These are phyloP conservation scores for Chascanopsetta lugubris DNA, from an alignment of 2,113 vertebrate genomes.

Conservation along the genomic window DNA sequence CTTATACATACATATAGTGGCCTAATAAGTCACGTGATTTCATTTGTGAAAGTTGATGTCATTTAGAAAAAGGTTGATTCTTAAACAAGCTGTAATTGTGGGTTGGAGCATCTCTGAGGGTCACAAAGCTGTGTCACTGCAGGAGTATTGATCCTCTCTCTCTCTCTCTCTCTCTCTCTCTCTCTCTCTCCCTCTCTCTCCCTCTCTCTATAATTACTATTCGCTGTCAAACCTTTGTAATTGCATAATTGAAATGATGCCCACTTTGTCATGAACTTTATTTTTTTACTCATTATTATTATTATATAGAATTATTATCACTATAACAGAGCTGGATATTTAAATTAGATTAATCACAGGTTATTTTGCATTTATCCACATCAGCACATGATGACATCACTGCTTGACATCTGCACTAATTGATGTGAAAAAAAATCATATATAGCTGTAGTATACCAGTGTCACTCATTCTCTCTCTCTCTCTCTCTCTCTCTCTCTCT, in stretches of 20 bases:
- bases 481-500: no score
- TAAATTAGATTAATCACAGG: no score
- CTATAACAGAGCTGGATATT: neutral
- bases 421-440: constrained; percentile 43
- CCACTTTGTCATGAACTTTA: neutral
- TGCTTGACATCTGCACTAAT: constrained; percentile 20
- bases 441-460: no score
- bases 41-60: constrained; percentile 66
- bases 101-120: constrained; percentile 61
- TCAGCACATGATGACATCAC: neutral
- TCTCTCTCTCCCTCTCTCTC: no score
- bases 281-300: neutral
- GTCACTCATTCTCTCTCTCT: no score
- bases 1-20: no score
- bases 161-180: constrained; percentile 28
- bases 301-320: no score
- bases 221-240: constrained; percentile 86
- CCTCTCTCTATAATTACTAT: constrained; percentile 83
- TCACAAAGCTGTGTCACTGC: constrained; percentile 84
- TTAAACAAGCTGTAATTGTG: constrained; percentile 61
- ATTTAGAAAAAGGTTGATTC: constrained; percentile 45
- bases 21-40: constrained; percentile 40
- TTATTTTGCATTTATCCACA: neutral
- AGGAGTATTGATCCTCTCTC: constrained; percentile 91
- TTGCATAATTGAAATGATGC: constrained; percentile 79